These are phyloP conservation scores for Drosophila kuntzei DNA, from an alignment of 2,888 invertebrate genomes.

Conservation along the genomic window DNA sequence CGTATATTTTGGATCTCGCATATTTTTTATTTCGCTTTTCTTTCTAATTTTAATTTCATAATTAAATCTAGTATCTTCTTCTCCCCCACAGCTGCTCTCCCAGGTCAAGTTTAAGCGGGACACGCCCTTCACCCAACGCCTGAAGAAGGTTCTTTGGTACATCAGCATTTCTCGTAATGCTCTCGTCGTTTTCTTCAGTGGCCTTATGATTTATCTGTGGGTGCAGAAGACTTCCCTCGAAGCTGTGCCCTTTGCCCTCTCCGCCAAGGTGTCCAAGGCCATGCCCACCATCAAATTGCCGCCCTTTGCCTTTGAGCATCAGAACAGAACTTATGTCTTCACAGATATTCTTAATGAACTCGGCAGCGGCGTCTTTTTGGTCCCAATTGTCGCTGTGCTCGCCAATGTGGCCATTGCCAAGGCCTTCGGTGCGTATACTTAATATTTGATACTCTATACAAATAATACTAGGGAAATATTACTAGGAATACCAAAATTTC, in stretches of 20 bases:
- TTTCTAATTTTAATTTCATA: background rate
- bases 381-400: constrained; percentile 92
- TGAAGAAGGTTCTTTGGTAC: constrained; percentile 89
- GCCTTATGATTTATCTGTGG: constrained; percentile 87
- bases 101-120: constrained; percentile 73
- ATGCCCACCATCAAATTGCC: constrained; percentile 90
- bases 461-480: too few relatives aligned
- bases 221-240: constrained; percentile 80
- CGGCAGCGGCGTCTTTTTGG: constrained; percentile 91
- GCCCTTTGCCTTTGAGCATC: constrained; percentile 88
- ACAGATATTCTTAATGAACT: constrained; percentile 90
- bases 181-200: constrained; percentile 89
- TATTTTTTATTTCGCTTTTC: background rate
- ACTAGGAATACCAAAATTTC: too few relatives aligned
- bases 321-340: constrained; percentile 88
- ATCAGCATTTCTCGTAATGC: constrained; percentile 92
- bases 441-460: constrained; percentile 9
- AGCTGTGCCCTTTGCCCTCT: constrained; percentile 88
- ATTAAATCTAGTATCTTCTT: too few relatives aligned
- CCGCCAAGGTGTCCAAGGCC: constrained; percentile 89
- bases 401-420: constrained; percentile 98
- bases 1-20: too few relatives aligned
- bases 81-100: constrained; percentile 64
- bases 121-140: constrained; percentile 54
- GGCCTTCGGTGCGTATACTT: constrained; percentile 91